Percentiles rank a stretch among this genome's conserved stretches.
phyloP scores from a whole-genome alignment of 2,797 vertebrate genomes.

The Poecilia wingei region DNA sequence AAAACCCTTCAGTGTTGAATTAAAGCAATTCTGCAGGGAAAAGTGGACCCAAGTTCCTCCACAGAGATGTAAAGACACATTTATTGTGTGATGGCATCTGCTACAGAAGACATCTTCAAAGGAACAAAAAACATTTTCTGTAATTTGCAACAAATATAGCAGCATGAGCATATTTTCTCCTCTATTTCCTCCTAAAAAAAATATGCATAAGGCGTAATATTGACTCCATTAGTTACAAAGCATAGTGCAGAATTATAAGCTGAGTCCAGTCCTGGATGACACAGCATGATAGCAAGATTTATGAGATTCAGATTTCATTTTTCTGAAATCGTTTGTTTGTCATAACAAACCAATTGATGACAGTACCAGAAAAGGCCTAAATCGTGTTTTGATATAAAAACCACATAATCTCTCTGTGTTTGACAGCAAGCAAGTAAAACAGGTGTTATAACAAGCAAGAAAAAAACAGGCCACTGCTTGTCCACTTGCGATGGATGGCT shows the following conservation, averaged over 20 bases:
- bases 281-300: background rate
- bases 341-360: background rate
- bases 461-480: background rate
- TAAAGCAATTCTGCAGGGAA: background rate
- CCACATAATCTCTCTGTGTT: background rate
- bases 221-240: background rate
- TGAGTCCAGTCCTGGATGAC: background rate
- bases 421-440: background rate
- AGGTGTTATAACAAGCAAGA: background rate
- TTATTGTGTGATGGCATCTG: background rate
- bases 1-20: background rate
- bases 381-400: background rate
- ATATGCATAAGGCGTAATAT: background rate
- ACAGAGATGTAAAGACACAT: background rate
- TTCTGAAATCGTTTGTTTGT: background rate
- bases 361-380: background rate
- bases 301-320: background rate
- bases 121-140: background rate
- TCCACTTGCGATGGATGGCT: background rate
- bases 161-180: background rate
- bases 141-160: background rate
- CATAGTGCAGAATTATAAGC: background rate
- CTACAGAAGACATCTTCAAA: background rate
- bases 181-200: background rate
- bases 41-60: background rate